Percentiles rank a stretch among this genome's conserved stretches.
These are phyloP conservation scores for Scaptomyza pallida DNA, from an alignment of 1,140 invertebrate species.

Conservation along the genomic window DNA sequence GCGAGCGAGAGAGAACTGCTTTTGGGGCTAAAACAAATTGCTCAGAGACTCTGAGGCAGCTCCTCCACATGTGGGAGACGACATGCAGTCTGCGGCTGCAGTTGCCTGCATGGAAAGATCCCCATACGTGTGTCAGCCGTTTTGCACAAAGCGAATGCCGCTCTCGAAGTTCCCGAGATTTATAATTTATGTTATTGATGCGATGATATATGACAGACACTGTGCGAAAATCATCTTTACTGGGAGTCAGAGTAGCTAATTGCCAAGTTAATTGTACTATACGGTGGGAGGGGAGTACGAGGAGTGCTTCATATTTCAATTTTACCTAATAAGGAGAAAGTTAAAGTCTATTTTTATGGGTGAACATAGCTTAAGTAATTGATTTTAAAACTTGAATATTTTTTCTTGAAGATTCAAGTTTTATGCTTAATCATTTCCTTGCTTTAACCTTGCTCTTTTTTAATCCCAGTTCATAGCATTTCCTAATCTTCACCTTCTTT, in stretches of 20 bases:
- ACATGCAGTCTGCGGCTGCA: constrained; percentile 66
- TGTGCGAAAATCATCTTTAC: constrained; percentile 36
- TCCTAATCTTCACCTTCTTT: background rate
- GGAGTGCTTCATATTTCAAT: too few species aligned
- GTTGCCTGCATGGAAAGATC: constrained; percentile 18
- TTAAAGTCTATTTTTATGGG: too few species aligned
- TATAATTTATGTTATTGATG: constrained; percentile 80
- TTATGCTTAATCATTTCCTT: too few species aligned
- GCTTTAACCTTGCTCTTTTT: too few species aligned
- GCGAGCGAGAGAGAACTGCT: background rate
- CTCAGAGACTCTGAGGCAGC: constrained; percentile 13
- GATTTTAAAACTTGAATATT: too few species aligned
- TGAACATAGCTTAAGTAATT: too few species aligned
- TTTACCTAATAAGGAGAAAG: too few species aligned
- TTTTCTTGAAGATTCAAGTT: too few species aligned
- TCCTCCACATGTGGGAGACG: constrained; percentile 64
- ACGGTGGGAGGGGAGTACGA: too few species aligned
- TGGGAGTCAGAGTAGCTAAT: background rate
- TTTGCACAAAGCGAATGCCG: constrained; percentile 73
- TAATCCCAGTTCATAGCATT: too few species aligned
- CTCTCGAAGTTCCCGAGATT: constrained; percentile 48
- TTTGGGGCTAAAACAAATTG: constrained; percentile 59
- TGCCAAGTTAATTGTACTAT: background rate
- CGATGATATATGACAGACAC: constrained; percentile 51
- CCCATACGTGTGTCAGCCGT: constrained; percentile 59